Conservation (phyloP, 2,888 invertebrate genomes). For the Leptinotarsa tumamoca region DNA sequence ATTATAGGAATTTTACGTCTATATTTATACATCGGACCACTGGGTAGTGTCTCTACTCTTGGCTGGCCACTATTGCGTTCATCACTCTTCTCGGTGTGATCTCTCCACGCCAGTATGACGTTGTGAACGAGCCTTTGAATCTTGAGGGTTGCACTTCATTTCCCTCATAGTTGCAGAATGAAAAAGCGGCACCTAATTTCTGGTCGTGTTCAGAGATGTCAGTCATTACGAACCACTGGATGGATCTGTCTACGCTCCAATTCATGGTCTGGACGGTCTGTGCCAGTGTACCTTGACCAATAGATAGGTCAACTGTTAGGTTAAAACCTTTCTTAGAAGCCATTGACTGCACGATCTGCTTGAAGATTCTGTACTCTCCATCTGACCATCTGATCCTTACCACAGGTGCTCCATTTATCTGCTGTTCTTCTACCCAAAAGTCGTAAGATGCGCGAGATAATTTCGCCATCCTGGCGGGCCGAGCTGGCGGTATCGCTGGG, state of each 20-base stretch:
- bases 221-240: slow-evolving; percentile 21
- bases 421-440: slow-evolving; percentile 2
- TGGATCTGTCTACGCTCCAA: slow-evolving; percentile 8
- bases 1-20: slow-evolving; percentile 20
- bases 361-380: background rate
- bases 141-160: background rate
- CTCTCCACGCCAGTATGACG: slow-evolving; percentile 9
- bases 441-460: background rate
- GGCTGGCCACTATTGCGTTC: slow-evolving; percentile 15
- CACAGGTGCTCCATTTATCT: background rate
- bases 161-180: background rate
- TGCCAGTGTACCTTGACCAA: background rate
- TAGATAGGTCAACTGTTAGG: background rate
- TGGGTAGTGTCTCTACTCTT: slow-evolving; percentile 17
- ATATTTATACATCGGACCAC: slow-evolving; percentile 23
- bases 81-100: slow-evolving; percentile 10
- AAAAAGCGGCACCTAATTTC: slow-evolving; percentile 24
- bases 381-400: background rate
- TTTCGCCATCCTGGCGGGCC: background rate
- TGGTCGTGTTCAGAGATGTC: slow-evolving; percentile 22
- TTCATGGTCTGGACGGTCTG: slow-evolving; percentile 6
- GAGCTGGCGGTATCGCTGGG: background rate
- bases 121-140: slow-evolving; percentile 7
- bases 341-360: slow-evolving; percentile 5
- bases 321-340: background rate